These are phyloP conservation scores for Acrocephalus kingi DNA, from an alignment of 2,113 vertebrate species.

Conservation along the genomic window DNA sequence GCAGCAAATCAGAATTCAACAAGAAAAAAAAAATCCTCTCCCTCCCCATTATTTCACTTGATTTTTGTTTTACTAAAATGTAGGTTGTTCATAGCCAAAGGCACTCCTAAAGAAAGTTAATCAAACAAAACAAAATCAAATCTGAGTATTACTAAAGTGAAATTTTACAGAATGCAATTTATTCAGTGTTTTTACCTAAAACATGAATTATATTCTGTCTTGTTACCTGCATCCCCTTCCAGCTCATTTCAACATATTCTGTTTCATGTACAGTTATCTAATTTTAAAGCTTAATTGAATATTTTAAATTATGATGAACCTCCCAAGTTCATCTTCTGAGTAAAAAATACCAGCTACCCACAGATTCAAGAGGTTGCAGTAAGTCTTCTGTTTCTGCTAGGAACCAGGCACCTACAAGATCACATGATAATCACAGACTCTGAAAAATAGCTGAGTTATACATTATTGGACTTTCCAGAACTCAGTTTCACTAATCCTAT, in stretches of 20 bases:
- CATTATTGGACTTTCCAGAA: neutral
- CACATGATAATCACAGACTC: neutral
- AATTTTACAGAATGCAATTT: neutral
- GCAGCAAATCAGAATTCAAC: neutral
- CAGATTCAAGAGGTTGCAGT: neutral
- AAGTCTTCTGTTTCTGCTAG: neutral
- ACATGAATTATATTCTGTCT: neutral
- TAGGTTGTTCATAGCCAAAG: neutral
- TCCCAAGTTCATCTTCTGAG: neutral
- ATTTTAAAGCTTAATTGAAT: neutral
- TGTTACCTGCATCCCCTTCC: neutral
- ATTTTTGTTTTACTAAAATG: neutral
- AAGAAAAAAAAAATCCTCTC: neutral
- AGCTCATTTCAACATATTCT: neutral
- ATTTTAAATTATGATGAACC: neutral
- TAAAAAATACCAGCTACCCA: neutral
- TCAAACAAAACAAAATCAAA: neutral
- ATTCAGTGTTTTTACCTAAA: neutral
- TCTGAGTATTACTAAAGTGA: neutral
- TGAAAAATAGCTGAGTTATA: neutral
- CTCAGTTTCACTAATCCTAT: neutral
- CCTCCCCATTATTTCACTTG: neutral
- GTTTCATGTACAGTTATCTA: neutral
- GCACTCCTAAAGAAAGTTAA: neutral
- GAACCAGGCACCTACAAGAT: neutral